These are phyloP conservation scores for Verasper variegatus DNA, from an alignment of 2,113 vertebrate genomes.

Conservation along the genomic window DNA sequence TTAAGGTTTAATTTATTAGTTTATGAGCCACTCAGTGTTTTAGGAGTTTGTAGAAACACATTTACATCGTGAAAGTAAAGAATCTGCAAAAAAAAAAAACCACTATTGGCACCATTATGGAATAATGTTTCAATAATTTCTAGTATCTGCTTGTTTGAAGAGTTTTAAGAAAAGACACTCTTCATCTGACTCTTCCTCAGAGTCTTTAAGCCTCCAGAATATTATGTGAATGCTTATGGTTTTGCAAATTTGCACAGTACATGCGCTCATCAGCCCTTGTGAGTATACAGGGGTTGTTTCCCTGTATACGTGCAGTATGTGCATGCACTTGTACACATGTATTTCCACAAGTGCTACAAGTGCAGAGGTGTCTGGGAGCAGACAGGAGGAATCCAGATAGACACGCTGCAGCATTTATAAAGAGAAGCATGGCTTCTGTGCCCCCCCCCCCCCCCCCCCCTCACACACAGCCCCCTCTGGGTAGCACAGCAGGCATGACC, in stretches of 20 bases:
- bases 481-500: constrained; percentile 67
- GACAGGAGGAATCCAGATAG: constrained; percentile 71
- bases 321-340: neutral
- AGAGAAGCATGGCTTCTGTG: constrained; percentile 56
- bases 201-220: no score
- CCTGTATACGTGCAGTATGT: neutral
- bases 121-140: no score
- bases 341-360: constrained; percentile 1
- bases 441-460: constrained; percentile 13
- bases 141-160: no score
- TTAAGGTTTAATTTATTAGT: no score
- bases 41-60: no score
- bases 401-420: constrained; percentile 59
- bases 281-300: constrained; percentile 11
- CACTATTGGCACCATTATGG: no score
- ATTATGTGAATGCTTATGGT: no score
- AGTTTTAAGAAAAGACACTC: no score
- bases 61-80: no score
- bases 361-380: constrained; percentile 36
- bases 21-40: no score
- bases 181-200: no score
- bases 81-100: no score
- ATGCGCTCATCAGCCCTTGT: constrained; percentile 7
- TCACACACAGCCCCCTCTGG: constrained; percentile 35
- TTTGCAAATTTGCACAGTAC: neutral